These are phyloP conservation scores for Aethina tumida DNA, from an alignment of 1,140 invertebrate species.

Conservation along the genomic window DNA sequence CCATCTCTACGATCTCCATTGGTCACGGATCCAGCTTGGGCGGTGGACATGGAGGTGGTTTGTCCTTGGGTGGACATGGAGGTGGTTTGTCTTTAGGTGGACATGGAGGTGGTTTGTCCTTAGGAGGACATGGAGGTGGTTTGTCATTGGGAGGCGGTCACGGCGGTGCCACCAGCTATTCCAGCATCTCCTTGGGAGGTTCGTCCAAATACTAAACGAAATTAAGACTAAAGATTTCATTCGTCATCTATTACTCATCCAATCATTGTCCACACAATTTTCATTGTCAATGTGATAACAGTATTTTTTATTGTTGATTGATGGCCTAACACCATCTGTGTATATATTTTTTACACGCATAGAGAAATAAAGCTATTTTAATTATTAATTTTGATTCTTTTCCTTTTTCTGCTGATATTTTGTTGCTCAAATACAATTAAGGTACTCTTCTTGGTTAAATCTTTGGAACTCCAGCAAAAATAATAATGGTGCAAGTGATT, in stretches of 20 bases:
- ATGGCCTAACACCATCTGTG: neutral
- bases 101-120: conserved; percentile 30
- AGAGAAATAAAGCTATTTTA: conserved; percentile 4
- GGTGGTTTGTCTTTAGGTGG: conserved; percentile 10
- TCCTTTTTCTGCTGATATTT: too few species aligned
- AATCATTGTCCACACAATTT: neutral
- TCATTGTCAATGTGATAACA: conserved; percentile 5
- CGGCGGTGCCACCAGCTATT: conserved; percentile 9
- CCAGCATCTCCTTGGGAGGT: conserved; percentile 9
- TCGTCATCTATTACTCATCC: conserved; percentile 1
- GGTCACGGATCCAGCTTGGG: too few species aligned
- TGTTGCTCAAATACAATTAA: too few species aligned
- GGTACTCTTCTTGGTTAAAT: too few species aligned
- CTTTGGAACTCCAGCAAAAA: too few species aligned
- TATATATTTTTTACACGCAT: conserved; percentile 3
- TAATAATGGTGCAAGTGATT: too few species aligned
- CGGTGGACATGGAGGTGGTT: conserved; percentile 14
- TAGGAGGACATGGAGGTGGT: conserved; percentile 9
- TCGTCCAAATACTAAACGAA: conserved; percentile 12
- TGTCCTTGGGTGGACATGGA: conserved; percentile 22
- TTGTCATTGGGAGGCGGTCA: conserved; percentile 22
- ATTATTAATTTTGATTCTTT: too few species aligned
- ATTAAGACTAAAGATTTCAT: conserved; percentile 2
- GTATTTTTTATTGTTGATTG: conserved; percentile 2
- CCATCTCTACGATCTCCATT: conserved; percentile 2